Evolutionary conservation across 1,140 invertebrate species (phyloP).

Genomic region (Steinernema feltiae): DNA sequence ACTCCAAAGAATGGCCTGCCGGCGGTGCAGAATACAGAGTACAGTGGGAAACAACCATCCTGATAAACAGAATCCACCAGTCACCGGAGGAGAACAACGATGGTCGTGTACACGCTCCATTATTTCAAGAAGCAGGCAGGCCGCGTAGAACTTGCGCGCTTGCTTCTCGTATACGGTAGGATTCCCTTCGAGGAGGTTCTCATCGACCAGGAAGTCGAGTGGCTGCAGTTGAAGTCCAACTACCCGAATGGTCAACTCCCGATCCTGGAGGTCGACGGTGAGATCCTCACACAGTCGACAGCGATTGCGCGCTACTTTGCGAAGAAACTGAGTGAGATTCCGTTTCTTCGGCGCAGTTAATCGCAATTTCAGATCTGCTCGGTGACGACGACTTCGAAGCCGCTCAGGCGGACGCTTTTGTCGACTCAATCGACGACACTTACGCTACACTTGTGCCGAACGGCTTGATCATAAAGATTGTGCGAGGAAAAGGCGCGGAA

Average conservation of each 20-base stretch:
- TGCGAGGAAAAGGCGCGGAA: background rate
- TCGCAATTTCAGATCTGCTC: background rate
- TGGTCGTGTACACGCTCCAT: background rate
- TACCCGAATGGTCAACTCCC: background rate
- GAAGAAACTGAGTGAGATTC: conserved; percentile 35
- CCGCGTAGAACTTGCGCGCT: background rate
- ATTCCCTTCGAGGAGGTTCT: background rate
- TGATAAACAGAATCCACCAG: no score
- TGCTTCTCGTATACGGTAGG: background rate
- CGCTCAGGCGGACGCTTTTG: background rate
- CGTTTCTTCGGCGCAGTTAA: no score
- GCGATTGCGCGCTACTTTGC: conserved; percentile 40
- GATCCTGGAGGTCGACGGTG: background rate
- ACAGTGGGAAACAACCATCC: no score
- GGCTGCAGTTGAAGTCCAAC: background rate
- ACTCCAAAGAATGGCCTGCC: no score
- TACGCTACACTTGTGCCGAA: background rate
- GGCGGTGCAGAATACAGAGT: no score
- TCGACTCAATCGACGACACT: background rate
- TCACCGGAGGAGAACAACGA: no score
- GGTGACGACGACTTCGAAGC: background rate
- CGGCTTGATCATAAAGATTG: background rate
- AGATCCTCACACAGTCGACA: background rate
- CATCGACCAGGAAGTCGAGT: background rate
- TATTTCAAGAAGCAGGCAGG: background rate